Conservation (phyloP, 30 jellyfish, hydroid and myxozoan genomes). For the Rhopilema esculentum region DNA sequence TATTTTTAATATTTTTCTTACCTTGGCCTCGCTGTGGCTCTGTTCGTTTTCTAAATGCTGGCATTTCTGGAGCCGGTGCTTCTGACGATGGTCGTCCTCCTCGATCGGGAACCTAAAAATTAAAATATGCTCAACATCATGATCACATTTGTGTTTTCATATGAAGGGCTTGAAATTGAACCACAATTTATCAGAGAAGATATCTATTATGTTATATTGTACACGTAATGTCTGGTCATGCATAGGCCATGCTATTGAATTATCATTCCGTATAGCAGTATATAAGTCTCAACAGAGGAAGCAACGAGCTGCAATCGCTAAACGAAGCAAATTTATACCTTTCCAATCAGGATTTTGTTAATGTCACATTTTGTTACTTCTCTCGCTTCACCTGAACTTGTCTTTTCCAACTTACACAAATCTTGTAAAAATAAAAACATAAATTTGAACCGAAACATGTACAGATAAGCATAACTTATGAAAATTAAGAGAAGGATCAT, state of each 20-base stretch:
- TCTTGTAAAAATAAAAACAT: conserved; percentile 32
- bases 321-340: conserved; percentile 52
- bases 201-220: too few species aligned
- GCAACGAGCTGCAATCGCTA: background rate
- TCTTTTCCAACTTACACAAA: conserved; percentile 74
- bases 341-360: conserved; percentile 81
- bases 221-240: too few species aligned
- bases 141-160: background rate
- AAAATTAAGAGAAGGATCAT: too few species aligned
- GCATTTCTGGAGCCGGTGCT: conserved; percentile 99
- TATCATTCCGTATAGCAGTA: background rate
- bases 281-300: background rate
- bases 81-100: conserved; percentile 97
- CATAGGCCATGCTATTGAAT: background rate
- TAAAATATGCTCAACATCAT: background rate
- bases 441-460: too few species aligned
- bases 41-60: conserved; percentile 76
- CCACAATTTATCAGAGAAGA: too few species aligned
- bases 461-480: too few species aligned
- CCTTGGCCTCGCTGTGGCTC: conserved; percentile 79
- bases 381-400: conserved; percentile 91
- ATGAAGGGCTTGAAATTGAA: background rate
- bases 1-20: background rate
- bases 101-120: conserved; percentile 90
- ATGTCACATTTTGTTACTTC: conserved; percentile 88